These are phyloP conservation scores for Xiphorhynchus erythropygius DNA, from an alignment of 2,797 vertebrate species.

Conservation along the genomic window DNA sequence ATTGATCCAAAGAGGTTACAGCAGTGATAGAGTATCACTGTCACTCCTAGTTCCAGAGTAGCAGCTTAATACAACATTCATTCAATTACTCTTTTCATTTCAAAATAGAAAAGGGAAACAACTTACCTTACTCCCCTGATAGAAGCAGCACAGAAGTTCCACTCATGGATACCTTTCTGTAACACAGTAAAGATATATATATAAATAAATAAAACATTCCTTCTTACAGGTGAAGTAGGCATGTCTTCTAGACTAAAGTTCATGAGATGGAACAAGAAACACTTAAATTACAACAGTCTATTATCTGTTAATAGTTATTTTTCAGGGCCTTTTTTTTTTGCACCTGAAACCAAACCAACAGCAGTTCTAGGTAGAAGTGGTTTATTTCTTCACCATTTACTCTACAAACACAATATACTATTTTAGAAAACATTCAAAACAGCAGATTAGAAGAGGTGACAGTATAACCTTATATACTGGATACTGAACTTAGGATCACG, in stretches of 20 bases:
- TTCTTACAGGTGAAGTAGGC: background rate
- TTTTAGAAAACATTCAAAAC: background rate
- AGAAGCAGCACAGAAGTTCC: conserved; percentile 92
- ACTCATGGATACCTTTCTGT: conserved; percentile 94
- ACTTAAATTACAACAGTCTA: background rate
- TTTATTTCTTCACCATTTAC: background rate
- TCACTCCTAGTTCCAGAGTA: background rate
- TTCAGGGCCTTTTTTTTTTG: background rate
- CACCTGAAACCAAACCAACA: background rate
- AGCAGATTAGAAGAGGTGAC: background rate
- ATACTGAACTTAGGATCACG: background rate
- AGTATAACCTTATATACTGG: background rate
- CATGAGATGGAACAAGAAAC: background rate
- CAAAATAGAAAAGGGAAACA: background rate
- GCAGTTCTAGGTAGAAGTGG: background rate
- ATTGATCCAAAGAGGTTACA: background rate
- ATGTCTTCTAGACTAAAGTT: background rate
- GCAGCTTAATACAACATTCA: background rate
- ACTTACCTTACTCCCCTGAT: conserved; percentile 88
- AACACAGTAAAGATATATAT: conserved; percentile 49
- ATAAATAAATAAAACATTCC: background rate
- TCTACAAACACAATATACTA: background rate
- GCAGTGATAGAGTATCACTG: background rate
- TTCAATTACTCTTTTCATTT: background rate
- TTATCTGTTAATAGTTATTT: background rate